A percentile compares a stretch with the other conserved stretches of the same genome.
Evolutionary conservation across 2,797 vertebrate species (phyloP).

Genomic region (Microctenopoma stevenorrisi): DNA sequence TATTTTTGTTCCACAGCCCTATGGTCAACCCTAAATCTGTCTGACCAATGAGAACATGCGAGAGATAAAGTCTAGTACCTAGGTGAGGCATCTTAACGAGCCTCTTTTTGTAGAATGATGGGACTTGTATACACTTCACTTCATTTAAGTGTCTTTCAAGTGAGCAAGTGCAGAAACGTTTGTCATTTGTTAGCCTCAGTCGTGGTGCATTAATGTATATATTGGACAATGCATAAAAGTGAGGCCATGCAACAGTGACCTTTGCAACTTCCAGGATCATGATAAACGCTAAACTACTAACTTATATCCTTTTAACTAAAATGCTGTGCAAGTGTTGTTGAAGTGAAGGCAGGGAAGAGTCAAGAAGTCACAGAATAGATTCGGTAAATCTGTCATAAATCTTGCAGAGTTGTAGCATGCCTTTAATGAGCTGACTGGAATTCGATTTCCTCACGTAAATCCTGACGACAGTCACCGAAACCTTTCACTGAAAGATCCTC

Average conservation of each 20-base stretch:
- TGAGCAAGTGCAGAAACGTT: conserved; percentile 27
- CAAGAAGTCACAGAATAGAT: neutral
- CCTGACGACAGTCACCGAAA: neutral
- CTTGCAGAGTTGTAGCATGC: too few species aligned
- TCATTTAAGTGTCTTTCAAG: conserved; percentile 59
- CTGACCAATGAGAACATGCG: conserved; percentile 56
- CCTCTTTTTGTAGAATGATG: conserved; percentile 62
- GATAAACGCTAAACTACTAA: neutral
- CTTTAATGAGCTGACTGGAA: neutral
- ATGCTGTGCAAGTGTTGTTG: neutral
- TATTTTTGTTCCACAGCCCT: conserved; percentile 82
- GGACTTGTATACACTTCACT: conserved; percentile 38
- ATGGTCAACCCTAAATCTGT: conserved; percentile 80
- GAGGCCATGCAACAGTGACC: neutral
- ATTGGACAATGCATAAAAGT: neutral
- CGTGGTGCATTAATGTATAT: neutral
- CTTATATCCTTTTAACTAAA: neutral
- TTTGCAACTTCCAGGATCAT: neutral
- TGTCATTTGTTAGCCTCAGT: conserved; percentile 22
- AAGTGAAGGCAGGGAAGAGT: neutral
- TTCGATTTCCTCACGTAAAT: neutral
- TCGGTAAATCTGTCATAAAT: too few species aligned
- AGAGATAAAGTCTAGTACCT: conserved; percentile 60
- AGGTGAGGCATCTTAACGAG: conserved; percentile 53
- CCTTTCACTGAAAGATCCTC: neutral